Conservation (phyloP, 2,888 invertebrate species). For the Athalia cordata region DNA sequence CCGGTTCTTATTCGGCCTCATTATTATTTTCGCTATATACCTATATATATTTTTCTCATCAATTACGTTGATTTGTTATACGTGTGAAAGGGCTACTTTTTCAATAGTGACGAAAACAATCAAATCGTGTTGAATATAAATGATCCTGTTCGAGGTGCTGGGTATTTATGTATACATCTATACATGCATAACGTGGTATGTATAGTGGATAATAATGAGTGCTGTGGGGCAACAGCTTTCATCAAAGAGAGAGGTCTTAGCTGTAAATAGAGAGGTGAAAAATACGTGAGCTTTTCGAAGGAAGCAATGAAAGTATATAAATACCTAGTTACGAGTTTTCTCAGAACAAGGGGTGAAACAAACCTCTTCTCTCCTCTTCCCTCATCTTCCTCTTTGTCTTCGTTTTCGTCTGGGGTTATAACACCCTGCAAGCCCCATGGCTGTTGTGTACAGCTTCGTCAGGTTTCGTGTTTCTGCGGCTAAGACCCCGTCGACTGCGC, state of each 20-base stretch:
- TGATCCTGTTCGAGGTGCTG: no score
- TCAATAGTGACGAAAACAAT: no score
- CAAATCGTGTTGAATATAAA: no score
- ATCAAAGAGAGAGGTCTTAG: constrained; percentile 3
- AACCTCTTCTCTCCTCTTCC: not conserved
- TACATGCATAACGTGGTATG: constrained; percentile 8
- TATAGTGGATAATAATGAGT: not conserved
- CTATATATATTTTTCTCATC: no score
- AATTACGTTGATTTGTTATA: no score
- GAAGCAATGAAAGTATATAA: constrained; percentile 40
- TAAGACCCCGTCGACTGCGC: not conserved
- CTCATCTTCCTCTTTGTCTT: not conserved
- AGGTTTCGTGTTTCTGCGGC: constrained; percentile 37
- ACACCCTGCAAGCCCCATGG: no score
- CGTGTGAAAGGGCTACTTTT: no score
- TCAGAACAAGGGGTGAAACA: constrained; percentile 14
- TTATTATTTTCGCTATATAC: no score
- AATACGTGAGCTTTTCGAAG: constrained; percentile 35
- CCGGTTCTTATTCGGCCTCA: no score
- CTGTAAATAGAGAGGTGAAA: constrained; percentile 34
- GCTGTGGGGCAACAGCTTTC: constrained; percentile 14
- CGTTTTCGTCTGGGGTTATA: no score
- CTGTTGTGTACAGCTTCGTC: constrained; percentile 16
- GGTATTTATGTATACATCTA: not conserved
- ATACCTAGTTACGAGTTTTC: constrained; percentile 42